A percentile compares a stretch with the other conserved stretches of the same genome.
Conservation (phyloP, 2,113 vertebrate species). For the Malurus elegans region DNA sequence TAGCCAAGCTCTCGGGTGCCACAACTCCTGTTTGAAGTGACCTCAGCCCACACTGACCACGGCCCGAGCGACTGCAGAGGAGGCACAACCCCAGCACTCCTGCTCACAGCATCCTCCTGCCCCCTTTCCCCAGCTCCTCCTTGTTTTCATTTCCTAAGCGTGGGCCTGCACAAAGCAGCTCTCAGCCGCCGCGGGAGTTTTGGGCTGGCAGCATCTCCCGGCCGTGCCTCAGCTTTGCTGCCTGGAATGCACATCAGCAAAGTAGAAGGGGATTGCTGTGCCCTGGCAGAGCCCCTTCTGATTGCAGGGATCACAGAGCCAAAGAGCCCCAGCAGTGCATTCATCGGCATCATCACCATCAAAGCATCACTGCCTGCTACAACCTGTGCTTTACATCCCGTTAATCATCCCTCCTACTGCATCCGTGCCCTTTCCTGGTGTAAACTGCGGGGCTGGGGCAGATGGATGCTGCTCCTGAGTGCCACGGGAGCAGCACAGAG, state of each 20-base stretch:
- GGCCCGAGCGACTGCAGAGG: fast-evolving
- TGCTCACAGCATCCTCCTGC: background rate
- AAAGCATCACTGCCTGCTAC: background rate
- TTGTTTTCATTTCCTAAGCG: background rate
- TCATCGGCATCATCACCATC: background rate
- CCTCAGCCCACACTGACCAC: background rate
- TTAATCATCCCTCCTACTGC: background rate
- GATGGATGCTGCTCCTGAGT: background rate
- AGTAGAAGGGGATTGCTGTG: fast-evolving
- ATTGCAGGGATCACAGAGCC: background rate
- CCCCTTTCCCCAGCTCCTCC: background rate
- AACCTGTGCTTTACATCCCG: fast-evolving
- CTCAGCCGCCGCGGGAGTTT: background rate
- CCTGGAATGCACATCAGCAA: background rate
- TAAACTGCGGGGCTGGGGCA: background rate
- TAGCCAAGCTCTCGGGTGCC: background rate
- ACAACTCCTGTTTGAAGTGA: background rate
- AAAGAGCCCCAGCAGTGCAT: background rate
- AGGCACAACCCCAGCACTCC: background rate
- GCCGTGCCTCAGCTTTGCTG: background rate
- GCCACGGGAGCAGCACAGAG: background rate
- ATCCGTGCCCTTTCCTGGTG: background rate
- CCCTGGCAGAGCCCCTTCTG: background rate
- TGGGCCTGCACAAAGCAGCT: background rate
- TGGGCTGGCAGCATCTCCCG: background rate